Base-by-base conservation (phyloP, 2,888 invertebrate species). In the Leptopilina drosophilae region DNA sequence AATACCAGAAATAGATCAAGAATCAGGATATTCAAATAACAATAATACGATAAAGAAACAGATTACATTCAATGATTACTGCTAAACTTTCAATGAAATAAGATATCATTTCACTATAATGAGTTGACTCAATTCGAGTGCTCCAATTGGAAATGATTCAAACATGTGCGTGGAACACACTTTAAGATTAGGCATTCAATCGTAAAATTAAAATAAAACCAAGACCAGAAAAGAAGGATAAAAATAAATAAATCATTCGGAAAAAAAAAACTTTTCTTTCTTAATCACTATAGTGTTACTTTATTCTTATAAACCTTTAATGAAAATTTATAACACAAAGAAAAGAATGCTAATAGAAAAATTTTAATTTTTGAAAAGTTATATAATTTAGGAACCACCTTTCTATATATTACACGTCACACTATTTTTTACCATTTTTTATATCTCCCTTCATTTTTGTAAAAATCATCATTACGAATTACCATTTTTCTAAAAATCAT, bases 1-100 rank as follows among this genome's bases (percentile, higher is more conserved):
- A 77, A 81, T 76, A 42, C 76, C 80, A 26, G 73, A 73, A 73
- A 56, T 73, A 73, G 73, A 62, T 20, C 9, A 20, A 20, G 26
- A 49, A 67, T 49, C 33, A 33, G 33, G 33, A 9, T 76, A 64
- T 62, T 26, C 26, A 42, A 64, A 46, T 76, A 76, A 49, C 76
- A 76, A 64, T 76, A 12, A 64, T 5, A 20, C 20, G 20, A 20
- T 20, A 33, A 33, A 33, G 20, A 76, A 49, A 76, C 42, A 62
- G n/a, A 49, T 69, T 49, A 49, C 67, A 40, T 77, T 73, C 49
- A 33, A 78, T 33, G 14, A n/a, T 20, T 20, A 8, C 11, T 26
- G 56, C 33, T n/a, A 73, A 56, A 33, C 26, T 73, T 53, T 73
- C 56, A 73, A 73, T 69, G 69, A 69, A 69, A 69, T 56, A 33